Conservation (phyloP, 1,140 invertebrate genomes). For the Latrodectus geometricus region DNA sequence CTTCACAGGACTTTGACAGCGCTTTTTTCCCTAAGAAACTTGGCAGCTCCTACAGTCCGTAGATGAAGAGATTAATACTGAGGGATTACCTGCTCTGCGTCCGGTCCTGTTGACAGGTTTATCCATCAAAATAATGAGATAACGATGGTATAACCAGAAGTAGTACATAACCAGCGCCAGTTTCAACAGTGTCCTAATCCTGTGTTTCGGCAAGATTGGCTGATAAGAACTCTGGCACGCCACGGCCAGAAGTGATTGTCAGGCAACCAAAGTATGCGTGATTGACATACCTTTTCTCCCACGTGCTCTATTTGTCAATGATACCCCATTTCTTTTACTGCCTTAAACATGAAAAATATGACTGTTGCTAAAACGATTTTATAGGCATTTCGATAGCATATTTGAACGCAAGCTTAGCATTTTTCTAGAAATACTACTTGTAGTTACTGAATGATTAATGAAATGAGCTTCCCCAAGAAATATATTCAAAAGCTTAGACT, state of each 20-base stretch:
- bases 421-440: no score
- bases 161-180: not conserved
- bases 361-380: no score
- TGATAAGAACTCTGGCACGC: not conserved
- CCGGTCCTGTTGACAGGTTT: constrained; percentile 17
- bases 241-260: not conserved
- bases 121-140: constrained; percentile 46
- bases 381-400: no score
- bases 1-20: no score
- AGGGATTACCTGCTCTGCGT: constrained; percentile 34
- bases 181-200: constrained; percentile 35
- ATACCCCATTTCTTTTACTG: no score
- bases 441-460: no score
- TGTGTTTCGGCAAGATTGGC: constrained; percentile 1
- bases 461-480: no score
- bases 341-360: no score
- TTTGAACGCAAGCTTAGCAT: no score
- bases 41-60: not conserved
- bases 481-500: no score
- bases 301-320: not conserved
- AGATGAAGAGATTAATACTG: constrained; percentile 27
- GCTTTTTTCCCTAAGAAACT: no score
- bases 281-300: not conserved
- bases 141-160: constrained; percentile 9
- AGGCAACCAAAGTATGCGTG: not conserved